Evolutionary conservation across 2,797 vertebrate genomes (phyloP).

Genomic region (Aldrovandia affinis): DNA sequence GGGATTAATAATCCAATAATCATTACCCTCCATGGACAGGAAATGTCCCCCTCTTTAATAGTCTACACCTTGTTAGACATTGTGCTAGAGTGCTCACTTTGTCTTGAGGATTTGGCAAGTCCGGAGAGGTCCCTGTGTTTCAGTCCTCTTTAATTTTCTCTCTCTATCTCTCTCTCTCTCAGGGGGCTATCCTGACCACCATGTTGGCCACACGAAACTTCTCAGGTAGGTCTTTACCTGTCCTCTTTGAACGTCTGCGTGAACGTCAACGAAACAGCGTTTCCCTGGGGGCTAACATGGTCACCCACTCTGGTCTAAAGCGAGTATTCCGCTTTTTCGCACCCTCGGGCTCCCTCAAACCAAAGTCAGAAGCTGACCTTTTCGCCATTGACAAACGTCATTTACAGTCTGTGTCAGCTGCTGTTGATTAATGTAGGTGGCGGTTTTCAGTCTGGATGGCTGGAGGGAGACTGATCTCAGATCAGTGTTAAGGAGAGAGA

Average conservation of each 20-base stretch:
- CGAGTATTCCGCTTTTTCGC: not conserved
- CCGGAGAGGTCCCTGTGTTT: not conserved
- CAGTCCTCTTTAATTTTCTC: slow-evolving; percentile 39
- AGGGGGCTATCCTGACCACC: slow-evolving; percentile 97
- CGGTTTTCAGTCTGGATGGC: not conserved
- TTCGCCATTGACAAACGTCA: not conserved
- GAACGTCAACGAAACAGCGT: not conserved
- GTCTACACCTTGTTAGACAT: slow-evolving; percentile 5
- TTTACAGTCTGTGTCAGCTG: slow-evolving; percentile 2
- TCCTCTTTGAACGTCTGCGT: no score
- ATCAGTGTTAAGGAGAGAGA: not conserved
- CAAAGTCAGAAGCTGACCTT: not conserved
- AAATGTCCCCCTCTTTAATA: not conserved
- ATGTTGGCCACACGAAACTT: slow-evolving; percentile 98
- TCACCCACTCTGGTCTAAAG: not conserved
- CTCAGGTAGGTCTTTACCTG: slow-evolving; percentile 81
- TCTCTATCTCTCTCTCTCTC: slow-evolving; percentile 49
- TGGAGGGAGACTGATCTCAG: not conserved
- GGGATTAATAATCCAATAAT: slow-evolving; percentile 33
- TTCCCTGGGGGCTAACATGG: not conserved
- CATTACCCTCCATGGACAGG: slow-evolving; percentile 27
- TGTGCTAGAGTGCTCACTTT: not conserved
- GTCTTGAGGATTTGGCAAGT: not conserved
- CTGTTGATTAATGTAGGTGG: not conserved
- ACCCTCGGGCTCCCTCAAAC: not conserved